These are phyloP conservation scores for Xestobium rufovillosum DNA, from an alignment of 2,888 invertebrate species.

Conservation along the genomic window DNA sequence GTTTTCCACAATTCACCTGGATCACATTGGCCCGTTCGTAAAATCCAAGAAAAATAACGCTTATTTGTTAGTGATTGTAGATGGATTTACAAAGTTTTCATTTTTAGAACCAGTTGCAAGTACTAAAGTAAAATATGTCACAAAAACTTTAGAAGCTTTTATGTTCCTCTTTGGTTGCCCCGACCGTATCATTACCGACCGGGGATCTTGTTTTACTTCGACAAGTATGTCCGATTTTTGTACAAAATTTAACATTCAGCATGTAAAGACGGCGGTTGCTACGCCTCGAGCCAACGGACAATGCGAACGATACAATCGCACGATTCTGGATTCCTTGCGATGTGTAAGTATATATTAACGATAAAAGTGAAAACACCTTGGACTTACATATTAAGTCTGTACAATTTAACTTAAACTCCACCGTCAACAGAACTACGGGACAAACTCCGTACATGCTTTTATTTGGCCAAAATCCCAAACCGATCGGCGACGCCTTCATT, in stretches of 20 bases:
- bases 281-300: conserved; percentile 29
- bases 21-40: conserved; percentile 38
- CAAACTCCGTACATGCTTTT: conserved; percentile 9
- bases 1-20: conserved; percentile 37
- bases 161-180: conserved; percentile 17
- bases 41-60: conserved; percentile 29
- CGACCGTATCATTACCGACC: conserved; percentile 19
- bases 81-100: conserved; percentile 35
- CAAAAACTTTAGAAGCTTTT: conserved; percentile 9
- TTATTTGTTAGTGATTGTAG: conserved; percentile 32
- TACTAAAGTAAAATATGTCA: conserved; percentile 21
- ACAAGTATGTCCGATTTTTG: conserved; percentile 22
- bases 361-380: conserved; percentile 11
- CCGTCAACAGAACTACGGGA: conserved; percentile 8
- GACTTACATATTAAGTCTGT: conserved; percentile 18
- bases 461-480: not conserved
- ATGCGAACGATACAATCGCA: conserved; percentile 24
- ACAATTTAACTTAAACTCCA: conserved; percentile 21
- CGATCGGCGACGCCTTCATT: not conserved
- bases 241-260: conserved; percentile 21
- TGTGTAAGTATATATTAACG: conserved; percentile 16
- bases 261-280: conserved; percentile 19
- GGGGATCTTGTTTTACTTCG: conserved; percentile 21
- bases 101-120: conserved; percentile 30
- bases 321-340: conserved; percentile 18